Evolutionary conservation across 2,797 vertebrate genomes (phyloP), one percentile per base, ranked within the genome.

Genomic region (Rallus crepitans): DNA sequence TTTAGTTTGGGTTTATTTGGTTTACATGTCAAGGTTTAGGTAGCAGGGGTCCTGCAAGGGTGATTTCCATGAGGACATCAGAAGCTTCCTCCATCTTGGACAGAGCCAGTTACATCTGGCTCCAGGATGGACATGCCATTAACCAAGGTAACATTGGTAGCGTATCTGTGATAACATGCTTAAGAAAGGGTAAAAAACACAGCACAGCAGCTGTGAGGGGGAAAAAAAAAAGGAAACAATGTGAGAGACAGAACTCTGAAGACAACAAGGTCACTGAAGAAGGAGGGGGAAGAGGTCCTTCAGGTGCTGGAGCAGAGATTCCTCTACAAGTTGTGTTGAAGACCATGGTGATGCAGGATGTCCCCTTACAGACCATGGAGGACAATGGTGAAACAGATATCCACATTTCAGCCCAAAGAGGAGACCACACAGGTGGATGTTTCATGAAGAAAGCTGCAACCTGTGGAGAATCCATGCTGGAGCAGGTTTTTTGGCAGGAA

Each of bases 221-320:
- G 7, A 23, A 45, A 70, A 50, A 70, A 7, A 18, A 35, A 12
- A 1, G 4, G 3, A 35, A 56, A 55, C 48, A 65, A 17, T 4
- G 9, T 47, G 55, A 45, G 42, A 55, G 2, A 13, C 3, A 12
- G 4, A 90, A 30, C 4, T 5, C 5, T 65, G 19, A 2, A 70
- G 24, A 75, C 4, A 60, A 3, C 3, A 28, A 59, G 1, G 20
- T 47, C 30, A 66, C 10, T 33, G 53, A 37, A 45, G 45, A 61
- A 56, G 9, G 20, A 69, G 6, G 7, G 4, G 6, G 2, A 87
- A 0, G 7, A 64, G 3, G 4, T 52, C 4, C 11, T 89, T 2
- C 21, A 33, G 12, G 9, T 12, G 7, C 35, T 2, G 4, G 13
- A 40, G 39, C 9, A 66, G n/a, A 69, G 12, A 48, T 19, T 60